Evolutionary conservation across 2,113 vertebrate genomes (phyloP).

Genomic region (Brachypteracias leptosomus): DNA sequence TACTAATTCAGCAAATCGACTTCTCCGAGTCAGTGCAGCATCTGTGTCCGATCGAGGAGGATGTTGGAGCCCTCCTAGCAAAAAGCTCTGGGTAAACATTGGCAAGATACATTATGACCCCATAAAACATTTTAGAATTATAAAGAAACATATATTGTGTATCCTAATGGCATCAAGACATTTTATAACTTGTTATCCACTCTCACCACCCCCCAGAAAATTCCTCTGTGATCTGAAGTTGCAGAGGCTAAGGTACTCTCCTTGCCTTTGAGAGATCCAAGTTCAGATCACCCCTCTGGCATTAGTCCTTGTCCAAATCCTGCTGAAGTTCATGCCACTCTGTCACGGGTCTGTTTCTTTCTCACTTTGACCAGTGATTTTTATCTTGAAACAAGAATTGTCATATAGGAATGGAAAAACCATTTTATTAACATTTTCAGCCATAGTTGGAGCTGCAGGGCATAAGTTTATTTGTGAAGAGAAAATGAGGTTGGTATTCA

Average conservation of each 20-base stretch:
- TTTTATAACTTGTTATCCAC: neutral
- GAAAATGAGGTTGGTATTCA: neutral
- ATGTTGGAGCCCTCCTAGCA: neutral
- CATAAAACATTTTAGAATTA: neutral
- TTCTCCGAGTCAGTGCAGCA: slow-evolving; percentile 1
- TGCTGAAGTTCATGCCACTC: neutral
- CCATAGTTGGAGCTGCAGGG: neutral
- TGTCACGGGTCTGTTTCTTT: neutral
- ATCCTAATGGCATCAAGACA: neutral
- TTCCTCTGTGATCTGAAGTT: neutral
- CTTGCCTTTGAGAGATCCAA: neutral
- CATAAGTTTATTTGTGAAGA: neutral
- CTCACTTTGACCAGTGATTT: neutral
- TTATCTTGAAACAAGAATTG: neutral
- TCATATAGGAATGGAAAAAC: neutral
- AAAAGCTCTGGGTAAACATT: neutral
- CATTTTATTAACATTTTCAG: neutral
- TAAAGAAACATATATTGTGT: neutral
- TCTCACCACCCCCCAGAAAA: neutral
- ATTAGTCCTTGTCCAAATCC: neutral
- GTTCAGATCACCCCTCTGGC: neutral
- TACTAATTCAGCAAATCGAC: slow-evolving; percentile 28
- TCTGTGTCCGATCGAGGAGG: slow-evolving; percentile 12
- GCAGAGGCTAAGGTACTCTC: neutral
- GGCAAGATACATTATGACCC: neutral